Evolutionary conservation across 1,140 invertebrate genomes (phyloP).

Genomic region (Samia ricini): DNA sequence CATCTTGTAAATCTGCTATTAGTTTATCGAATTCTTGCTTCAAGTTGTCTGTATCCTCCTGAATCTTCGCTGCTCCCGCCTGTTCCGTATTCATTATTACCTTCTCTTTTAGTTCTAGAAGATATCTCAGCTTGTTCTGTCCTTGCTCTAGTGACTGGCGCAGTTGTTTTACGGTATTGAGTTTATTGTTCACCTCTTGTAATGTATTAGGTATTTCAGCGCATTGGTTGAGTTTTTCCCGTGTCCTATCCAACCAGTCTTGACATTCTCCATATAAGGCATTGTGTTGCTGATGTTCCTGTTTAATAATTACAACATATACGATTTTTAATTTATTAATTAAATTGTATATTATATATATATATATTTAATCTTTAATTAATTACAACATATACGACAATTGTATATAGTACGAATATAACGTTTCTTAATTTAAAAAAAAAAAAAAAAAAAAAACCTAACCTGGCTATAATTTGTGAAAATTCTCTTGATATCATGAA

Average conservation of each 20-base stretch:
- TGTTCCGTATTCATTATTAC: slow-evolving; percentile 95
- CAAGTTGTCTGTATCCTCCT: slow-evolving; percentile 92
- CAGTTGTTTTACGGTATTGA: slow-evolving; percentile 90
- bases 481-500: background rate
- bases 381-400: too few relatives aligned
- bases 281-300: slow-evolving; percentile 93
- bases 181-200: slow-evolving; percentile 89
- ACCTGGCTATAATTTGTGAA: too few relatives aligned
- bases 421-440: too few relatives aligned
- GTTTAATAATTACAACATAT: slow-evolving; percentile 15
- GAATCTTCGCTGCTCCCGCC: slow-evolving; percentile 89
- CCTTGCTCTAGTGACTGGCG: slow-evolving; percentile 93
- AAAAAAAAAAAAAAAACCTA: too few relatives aligned
- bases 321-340: too few relatives aligned
- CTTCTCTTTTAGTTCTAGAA: slow-evolving; percentile 93
- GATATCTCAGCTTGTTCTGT: slow-evolving; percentile 93
- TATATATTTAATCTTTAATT: too few relatives aligned
- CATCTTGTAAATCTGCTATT: slow-evolving; percentile 87
- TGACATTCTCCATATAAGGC: slow-evolving; percentile 93
- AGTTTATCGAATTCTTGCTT: slow-evolving; percentile 93
- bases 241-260: slow-evolving; percentile 92
- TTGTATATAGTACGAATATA: too few relatives aligned
- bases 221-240: slow-evolving; percentile 89
- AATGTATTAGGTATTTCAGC: slow-evolving; percentile 86
- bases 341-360: too few relatives aligned